Evolutionary conservation across 2,888 invertebrate species (phyloP).

Genomic region (Perizoma flavofasciatum): DNA sequence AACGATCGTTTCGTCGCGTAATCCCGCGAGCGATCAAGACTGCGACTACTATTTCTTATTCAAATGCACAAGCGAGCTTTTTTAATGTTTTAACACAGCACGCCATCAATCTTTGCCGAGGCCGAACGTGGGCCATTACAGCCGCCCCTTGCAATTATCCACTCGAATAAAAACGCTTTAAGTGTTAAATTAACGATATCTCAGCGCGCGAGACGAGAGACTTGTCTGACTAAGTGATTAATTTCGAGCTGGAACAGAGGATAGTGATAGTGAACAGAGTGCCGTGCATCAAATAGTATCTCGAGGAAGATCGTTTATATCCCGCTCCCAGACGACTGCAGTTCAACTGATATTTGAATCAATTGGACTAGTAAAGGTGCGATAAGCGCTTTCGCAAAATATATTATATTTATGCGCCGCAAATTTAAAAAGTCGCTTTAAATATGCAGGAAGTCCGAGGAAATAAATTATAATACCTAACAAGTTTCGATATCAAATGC

Average conservation of each 20-base stretch:
- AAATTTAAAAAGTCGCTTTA: constrained; percentile 23
- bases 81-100: constrained; percentile 75
- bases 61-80: constrained; percentile 75
- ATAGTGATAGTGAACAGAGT: constrained; percentile 57
- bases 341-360: constrained; percentile 33
- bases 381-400: constrained; percentile 18
- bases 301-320: constrained; percentile 51
- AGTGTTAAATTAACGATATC: constrained; percentile 83
- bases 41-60: constrained; percentile 73
- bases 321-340: constrained; percentile 38
- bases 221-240: constrained; percentile 77
- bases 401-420: constrained; percentile 16
- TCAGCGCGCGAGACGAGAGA: constrained; percentile 62
- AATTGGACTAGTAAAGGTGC: constrained; percentile 24
- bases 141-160: constrained; percentile 78
- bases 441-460: too few relatives aligned
- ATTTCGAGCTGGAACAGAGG: constrained; percentile 56
- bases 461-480: too few relatives aligned
- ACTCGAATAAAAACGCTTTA: constrained; percentile 82
- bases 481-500: constrained; percentile 23
- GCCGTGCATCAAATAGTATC: constrained; percentile 43
- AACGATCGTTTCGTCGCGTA: constrained; percentile 66
- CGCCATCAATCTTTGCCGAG: constrained; percentile 77
- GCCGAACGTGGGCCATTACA: constrained; percentile 75
- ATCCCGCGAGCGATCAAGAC: constrained; percentile 65